phyloP scores from a whole-genome alignment of 2,797 vertebrate species.

The Chanos chanos region DNA sequence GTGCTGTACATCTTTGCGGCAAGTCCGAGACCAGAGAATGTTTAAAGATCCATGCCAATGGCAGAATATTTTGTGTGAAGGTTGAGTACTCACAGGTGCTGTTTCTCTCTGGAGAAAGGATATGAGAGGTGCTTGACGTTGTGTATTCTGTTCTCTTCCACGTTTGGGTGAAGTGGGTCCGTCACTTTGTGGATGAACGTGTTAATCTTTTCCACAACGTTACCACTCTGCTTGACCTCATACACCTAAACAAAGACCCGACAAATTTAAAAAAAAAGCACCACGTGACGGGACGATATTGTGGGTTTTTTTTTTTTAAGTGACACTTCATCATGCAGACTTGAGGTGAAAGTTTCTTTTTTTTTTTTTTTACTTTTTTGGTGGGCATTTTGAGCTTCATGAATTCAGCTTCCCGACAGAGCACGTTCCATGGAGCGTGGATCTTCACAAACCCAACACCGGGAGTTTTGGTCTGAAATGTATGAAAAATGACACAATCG shows the following conservation, averaged over 20 bases:
- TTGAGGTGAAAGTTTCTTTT: too few species aligned
- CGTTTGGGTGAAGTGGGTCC: slow-evolving; percentile 87
- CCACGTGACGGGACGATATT: too few species aligned
- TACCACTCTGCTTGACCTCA: slow-evolving; percentile 81
- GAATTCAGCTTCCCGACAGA: slow-evolving; percentile 94
- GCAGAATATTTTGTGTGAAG: too few species aligned
- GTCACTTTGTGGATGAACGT: slow-evolving; percentile 83
- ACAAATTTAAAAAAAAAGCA: not conserved
- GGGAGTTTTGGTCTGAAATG: slow-evolving; percentile 80
- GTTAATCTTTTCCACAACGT: slow-evolving; percentile 85
- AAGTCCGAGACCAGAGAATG: not conserved
- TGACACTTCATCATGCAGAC: too few species aligned
- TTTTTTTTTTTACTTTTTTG: slow-evolving; percentile 89
- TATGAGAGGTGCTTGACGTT: slow-evolving; percentile 89
- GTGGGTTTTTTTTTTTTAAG: too few species aligned
- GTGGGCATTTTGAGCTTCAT: slow-evolving; percentile 98
- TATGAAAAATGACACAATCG: not conserved
- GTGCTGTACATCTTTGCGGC: not conserved
- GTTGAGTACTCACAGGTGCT: slow-evolving; percentile 84
- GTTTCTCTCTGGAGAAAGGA: slow-evolving; percentile 93
- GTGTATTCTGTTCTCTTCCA: slow-evolving; percentile 80
- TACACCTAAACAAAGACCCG: slow-evolving; percentile 75
- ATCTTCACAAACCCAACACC: slow-evolving; percentile 94
- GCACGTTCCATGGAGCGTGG: slow-evolving; percentile 88
- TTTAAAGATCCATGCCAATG: too few species aligned